Evolutionary conservation across 2,888 invertebrate genomes (phyloP), one percentile per base, ranked within the genome.

Genomic region (Abrostola tripartita): DNA sequence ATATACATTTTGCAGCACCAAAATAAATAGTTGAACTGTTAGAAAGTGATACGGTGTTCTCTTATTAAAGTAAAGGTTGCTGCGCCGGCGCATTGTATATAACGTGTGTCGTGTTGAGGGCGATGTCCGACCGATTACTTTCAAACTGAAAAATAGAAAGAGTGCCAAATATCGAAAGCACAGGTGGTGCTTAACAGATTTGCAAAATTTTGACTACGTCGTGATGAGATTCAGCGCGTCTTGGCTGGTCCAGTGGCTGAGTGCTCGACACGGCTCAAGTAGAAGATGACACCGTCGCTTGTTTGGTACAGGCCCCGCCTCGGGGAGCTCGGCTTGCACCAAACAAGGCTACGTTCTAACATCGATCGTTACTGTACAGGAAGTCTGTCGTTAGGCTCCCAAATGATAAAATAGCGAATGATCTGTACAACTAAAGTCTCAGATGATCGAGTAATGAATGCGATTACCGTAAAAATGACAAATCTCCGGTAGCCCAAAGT

Each of bases 121-220:
- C 79, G 69, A 71, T 85, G 84, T 85, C 86, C 87, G 82, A 85
- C 88, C 78, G 78, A 71, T 82, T 81, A 68, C 58, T 76, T 81
- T 81, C 74, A 74, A 85, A 90, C 84, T 87, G 75, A 86, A 89
- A 88, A 89, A 88, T 85, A 91, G 88, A 91, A 90, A 91, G 86
- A 91, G 93, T 93, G 93, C 93, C 92, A 90, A 88, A 93, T 91
- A 92, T 91, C 88, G 86, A 81, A 94, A 94, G 94, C 93, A 93
- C 94, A 92, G 85, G 92, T 87, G 91, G 94, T 93, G 93, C 92
- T 93, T 86, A 89, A 90, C 81, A 92, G 91, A 86, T 87, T 88
- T 90, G 90, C 90, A 86, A 88, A 90, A 91, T 90, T 82, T 91
- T 79, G 92, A 86, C 92, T 93, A 93, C 89, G 76, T 84, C 83